Evolutionary conservation across 2,888 invertebrate species (phyloP), one percentile per base, ranked within the genome.

Genomic region (Caenorhabditis sinica): DNA sequence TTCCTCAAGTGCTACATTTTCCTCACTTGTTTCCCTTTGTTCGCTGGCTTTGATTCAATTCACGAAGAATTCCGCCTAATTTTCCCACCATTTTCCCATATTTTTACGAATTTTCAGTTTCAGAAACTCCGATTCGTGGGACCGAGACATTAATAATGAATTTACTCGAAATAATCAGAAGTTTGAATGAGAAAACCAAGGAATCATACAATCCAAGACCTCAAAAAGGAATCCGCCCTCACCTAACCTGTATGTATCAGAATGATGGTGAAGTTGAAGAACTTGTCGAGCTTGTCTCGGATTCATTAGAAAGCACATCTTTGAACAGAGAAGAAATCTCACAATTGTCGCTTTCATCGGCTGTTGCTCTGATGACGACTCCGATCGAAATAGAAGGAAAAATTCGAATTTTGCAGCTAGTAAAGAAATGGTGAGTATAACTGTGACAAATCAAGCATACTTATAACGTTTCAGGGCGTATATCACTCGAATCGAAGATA

Each of bases 311-410:
- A 25, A 13, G 13, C 56, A 28, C 25, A 13, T 15, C 3, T 28
- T 56, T 4, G 56, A 56, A 15, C 28, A 15, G 28, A 28, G 28
- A 56, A 2, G 8, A 15, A 15, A 28, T 56, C 28, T 2, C 3
- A 9, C 28, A 15, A 28, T 28, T 56, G 28, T 23, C 25, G 9
- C 28, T n/a, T 28, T 28, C 45, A 25, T 65, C 65, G 9, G 17
- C 45, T 17, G 9, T 65, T 28, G 65, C 65, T 2, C 15, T 65
- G n/a, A 45, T 49, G 45, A 25, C 49, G n/a, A n/a, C 30, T 49
- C 49, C 49, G 28, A 30, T 49, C 11, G n/a, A 28, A 30, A 23
- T 65, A 45, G n/a, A 45, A 65, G 3, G n/a, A 2, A 65, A 65
- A 45, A n/a, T n/a, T 23, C 9, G 5, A 17, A 25, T 65, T 45